Evolutionary conservation across 2,797 vertebrate species (phyloP).

Genomic region (Cetoscarus ocellatus): DNA sequence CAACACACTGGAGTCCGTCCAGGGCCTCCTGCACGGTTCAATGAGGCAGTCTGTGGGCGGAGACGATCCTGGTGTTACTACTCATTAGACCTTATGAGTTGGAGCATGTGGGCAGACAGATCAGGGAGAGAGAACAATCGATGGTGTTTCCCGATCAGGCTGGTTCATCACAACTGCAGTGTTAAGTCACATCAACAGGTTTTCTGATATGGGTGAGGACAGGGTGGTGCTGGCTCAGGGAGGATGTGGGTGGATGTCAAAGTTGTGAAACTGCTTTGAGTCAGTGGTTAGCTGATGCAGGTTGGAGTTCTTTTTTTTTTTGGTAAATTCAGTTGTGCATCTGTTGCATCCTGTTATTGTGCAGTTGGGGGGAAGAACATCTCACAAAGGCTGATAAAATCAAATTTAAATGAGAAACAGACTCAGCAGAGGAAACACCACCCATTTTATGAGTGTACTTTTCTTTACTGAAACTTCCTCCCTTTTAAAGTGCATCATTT

Average conservation of each 20-base stretch:
- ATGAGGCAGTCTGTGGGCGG: conserved; percentile 31
- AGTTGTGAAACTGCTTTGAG: conserved; percentile 3
- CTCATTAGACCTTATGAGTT: conserved; percentile 27
- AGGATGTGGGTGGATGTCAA: conserved; percentile 2
- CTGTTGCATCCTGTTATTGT: conserved; percentile 4
- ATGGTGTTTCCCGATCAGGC: conserved; percentile 1
- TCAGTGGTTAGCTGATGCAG: neutral
- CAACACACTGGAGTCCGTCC: conserved; percentile 51
- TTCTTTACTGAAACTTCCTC: neutral
- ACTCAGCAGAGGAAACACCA: neutral
- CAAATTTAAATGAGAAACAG: neutral
- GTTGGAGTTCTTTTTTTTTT: neutral
- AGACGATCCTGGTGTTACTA: conserved; percentile 49
- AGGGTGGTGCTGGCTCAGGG: conserved; percentile 4
- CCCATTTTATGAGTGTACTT: neutral
- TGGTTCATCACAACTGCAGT: conserved; percentile 1
- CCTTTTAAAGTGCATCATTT: neutral
- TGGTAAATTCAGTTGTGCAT: neutral
- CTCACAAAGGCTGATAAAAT: neutral
- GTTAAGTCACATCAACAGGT: neutral
- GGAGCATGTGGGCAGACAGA: conserved; percentile 29
- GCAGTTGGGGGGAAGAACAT: neutral
- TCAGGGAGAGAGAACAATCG: conserved; percentile 8
- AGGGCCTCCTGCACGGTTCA: conserved; percentile 40
- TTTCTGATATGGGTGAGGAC: conserved; percentile 22